Evolutionary conservation across 1,140 invertebrate genomes (phyloP).

Genomic region (Berghia stephanieae): DNA sequence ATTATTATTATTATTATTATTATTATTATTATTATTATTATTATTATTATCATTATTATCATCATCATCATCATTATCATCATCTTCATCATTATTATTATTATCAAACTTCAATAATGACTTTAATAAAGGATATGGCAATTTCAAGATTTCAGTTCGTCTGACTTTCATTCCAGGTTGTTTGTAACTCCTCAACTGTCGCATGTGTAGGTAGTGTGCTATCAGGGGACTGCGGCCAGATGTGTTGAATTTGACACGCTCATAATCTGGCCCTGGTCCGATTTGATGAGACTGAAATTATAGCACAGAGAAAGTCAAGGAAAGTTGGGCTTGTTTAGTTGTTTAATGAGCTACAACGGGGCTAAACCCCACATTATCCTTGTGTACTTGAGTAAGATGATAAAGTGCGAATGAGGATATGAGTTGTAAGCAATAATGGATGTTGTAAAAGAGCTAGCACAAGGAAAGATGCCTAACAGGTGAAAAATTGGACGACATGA

Average conservation of each 20-base stretch:
- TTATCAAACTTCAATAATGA: background rate
- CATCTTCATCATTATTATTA: too few relatives aligned
- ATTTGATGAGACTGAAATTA: slow-evolving; percentile 62
- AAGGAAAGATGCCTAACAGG: too few relatives aligned
- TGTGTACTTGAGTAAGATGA: too few relatives aligned
- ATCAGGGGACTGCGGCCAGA: slow-evolving; percentile 60
- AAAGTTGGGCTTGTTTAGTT: too few relatives aligned
- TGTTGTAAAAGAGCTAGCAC: too few relatives aligned
- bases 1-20: too few relatives aligned
- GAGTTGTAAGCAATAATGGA: too few relatives aligned
- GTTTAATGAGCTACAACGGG: too few relatives aligned
- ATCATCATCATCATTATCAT: background rate
- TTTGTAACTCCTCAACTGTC: slow-evolving; percentile 50
- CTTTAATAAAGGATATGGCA: slow-evolving; percentile 56
- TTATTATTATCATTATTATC: background rate
- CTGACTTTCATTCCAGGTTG: slow-evolving; percentile 56
- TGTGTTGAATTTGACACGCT: slow-evolving; percentile 60
- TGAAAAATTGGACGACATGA: too few relatives aligned
- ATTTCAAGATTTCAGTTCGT: slow-evolving; percentile 53
- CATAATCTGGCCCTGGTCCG: slow-evolving; percentile 58
- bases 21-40: background rate
- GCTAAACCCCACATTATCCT: too few relatives aligned
- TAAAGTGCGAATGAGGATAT: too few relatives aligned
- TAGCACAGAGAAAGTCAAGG: too few relatives aligned
- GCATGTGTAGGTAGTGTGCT: slow-evolving; percentile 60